Evolutionary conservation across 2,113 vertebrate species (phyloP).

Genomic region (Choloepus hoffmanni): DNA sequence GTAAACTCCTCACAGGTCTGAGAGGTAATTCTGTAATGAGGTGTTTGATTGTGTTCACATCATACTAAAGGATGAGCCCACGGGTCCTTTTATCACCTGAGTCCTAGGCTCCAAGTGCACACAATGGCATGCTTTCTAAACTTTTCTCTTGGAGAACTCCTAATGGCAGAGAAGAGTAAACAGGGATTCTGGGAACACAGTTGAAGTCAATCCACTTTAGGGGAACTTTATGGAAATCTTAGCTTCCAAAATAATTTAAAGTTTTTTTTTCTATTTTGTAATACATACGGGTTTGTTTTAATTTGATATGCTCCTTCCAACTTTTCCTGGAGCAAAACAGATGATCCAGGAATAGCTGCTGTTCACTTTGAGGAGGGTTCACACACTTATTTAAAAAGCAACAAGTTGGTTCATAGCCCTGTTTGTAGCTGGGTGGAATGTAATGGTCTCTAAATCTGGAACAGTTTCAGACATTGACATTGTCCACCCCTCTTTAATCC

Average conservation of each 20-base stretch:
- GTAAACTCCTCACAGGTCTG: neutral
- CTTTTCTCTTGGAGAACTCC: neutral
- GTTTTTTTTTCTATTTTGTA: neutral
- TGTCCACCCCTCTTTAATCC: neutral
- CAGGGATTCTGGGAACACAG: no score
- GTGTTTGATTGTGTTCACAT: neutral
- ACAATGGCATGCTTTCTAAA: neutral
- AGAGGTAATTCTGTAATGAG: neutral
- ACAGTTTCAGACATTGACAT: neutral
- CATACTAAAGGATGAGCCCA: rapidly evolving
- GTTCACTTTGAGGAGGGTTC: neutral
- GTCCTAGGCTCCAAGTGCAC: neutral
- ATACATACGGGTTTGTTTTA: neutral
- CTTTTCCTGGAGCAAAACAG: neutral
- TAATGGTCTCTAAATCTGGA: neutral
- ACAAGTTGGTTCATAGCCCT: neutral
- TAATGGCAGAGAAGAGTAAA: neutral
- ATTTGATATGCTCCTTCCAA: neutral
- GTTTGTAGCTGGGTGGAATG: no score
- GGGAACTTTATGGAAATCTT: neutral
- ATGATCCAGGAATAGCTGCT: neutral
- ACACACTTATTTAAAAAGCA: neutral
- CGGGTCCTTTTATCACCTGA: neutral
- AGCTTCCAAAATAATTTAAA: neutral
- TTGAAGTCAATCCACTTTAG: neutral